Base-by-base conservation (phyloP, 2,888 invertebrate genomes). In the Mythimna lalbum region DNA sequence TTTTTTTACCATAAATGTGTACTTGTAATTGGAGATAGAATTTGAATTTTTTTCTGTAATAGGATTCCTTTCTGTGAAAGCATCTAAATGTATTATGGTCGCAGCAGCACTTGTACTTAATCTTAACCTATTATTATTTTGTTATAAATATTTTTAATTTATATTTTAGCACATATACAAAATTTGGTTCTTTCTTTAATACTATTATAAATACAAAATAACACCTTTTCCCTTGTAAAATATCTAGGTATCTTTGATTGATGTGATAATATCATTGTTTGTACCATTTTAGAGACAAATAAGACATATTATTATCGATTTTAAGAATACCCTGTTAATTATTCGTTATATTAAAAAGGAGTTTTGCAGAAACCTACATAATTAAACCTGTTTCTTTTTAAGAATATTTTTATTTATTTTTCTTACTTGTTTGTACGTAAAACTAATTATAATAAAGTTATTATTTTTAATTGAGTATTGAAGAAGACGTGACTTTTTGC, bases 41-140 rank as follows among this genome's bases (percentile, higher is more conserved):
- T 55, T 21, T 2, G 19, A 49, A 6, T n/a, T 14, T 36, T 33
- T 21, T 14, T 14, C 14, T 6, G 4, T 19, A 14, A 33, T 14
- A 36, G 4, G 10, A 9, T 59, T 69, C 19, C 23, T 31, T 23
- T 9, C 14, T 60, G 17, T 33, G 19, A 39, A 55, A 19, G n/a
- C n/a, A 23, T 21, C 2, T n/a, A 21, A 21, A 49, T 19, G n/a
- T 47, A 56, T 21, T 50, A 75, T 49, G 52, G 33, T 49, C 49
- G 61, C 76, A 76, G 56, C 76, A 75, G 57, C 57, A 60, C 19
- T 14, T n/a, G 49, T 27, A 61, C n/a, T n/a, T 49, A 62, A 73
- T 61, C 36, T 70, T 62, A 52, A 27, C 1, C 19, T 71, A 61
- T 36, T 61, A 60, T 60, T 76, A n/a, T 61, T 49, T 50, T 69